Base-by-base conservation (phyloP, 2,797 vertebrate species). In the Erithacus rubecula region DNA sequence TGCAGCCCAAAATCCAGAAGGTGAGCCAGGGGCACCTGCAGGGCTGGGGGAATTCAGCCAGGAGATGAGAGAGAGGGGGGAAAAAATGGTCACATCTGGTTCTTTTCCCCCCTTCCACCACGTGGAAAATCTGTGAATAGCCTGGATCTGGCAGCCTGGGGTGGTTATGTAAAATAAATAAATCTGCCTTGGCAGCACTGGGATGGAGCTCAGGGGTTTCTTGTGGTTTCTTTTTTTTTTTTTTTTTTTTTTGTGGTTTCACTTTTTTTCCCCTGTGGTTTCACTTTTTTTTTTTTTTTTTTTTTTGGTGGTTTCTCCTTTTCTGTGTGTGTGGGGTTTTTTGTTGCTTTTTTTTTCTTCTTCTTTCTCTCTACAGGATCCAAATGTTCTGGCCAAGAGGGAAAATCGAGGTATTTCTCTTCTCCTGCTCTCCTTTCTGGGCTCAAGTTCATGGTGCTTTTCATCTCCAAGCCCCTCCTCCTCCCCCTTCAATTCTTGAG, bases 1-100 rank as follows among this genome's bases (percentile, higher is more conserved):
- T 99, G 96, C 99, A 99, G 96, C 99, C 99, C 67, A 98, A 98
- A 83, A 99, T 98, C 74, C 98, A 98, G 94, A 99, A 99, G 99
- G 99, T 99, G 70, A 92, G 72, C 1, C 24, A 12, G 23, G 83
- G 51, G 39, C 2, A 1, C 7, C 2, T 2, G 49, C 49, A 51
- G 49, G 49, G 15, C 49, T 29, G 26, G 15, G 26, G 32, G 74
- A 16, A 2, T 15, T 29, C 11, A 13, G 34, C 51, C 23, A 16
- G 68, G 44, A 41, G 36, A 2, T 21, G 46, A 14, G 30, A 41
- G 17, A 29, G 49, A 51, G 49, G 24, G 5, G 37, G 37, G 19
- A 17, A 29, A 53, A 53, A 32, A 29, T 11, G 49, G 30, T 71
- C 64, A 5, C 36, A n/a, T 27, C 47, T 22, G 51, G 55, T 22